A percentile compares a stretch with the other conserved stretches of the same genome.
These are phyloP conservation scores for Brachypalpus laphriformis DNA, from an alignment of 2,888 invertebrate genomes.

Conservation along the genomic window DNA sequence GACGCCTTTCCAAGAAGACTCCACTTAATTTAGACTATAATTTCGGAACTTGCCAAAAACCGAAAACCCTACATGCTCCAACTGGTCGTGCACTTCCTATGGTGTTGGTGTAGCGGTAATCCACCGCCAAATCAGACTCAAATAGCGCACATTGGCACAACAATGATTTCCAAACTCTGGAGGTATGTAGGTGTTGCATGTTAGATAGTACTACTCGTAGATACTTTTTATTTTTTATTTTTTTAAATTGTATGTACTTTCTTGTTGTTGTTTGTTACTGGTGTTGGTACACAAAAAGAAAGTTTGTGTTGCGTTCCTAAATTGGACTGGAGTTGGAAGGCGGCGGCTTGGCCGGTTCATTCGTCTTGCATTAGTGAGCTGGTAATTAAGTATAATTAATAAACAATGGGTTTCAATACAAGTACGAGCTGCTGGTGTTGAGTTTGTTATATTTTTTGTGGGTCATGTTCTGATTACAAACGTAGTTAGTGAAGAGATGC, in stretches of 20 bases:
- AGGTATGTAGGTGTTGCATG: conserved; percentile 68
- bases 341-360: not conserved
- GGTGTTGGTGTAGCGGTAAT: conserved; percentile 67
- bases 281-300: conserved; percentile 52
- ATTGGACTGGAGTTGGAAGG: conserved; percentile 33
- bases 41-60: conserved; percentile 50
- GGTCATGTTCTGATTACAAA: conserved; percentile 57
- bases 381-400: conserved; percentile 63
- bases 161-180: conserved; percentile 64
- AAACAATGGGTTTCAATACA: conserved; percentile 52
- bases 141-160: conserved; percentile 54
- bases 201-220: too few species aligned
- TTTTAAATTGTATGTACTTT: conserved; percentile 10
- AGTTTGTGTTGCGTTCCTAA: conserved; percentile 45
- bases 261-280: not conserved
- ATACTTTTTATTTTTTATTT: too few species aligned
- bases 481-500: not conserved
- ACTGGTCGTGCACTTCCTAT: conserved; percentile 44
- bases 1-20: conserved; percentile 33
- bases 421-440: not conserved
- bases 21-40: conserved; percentile 42
- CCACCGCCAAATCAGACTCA: conserved; percentile 61
- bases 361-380: conserved; percentile 40
- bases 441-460: conserved; percentile 26
- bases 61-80: conserved; percentile 35